Base-by-base conservation (phyloP, 2,797 vertebrate species). In the Carcharodon carcharias region DNA sequence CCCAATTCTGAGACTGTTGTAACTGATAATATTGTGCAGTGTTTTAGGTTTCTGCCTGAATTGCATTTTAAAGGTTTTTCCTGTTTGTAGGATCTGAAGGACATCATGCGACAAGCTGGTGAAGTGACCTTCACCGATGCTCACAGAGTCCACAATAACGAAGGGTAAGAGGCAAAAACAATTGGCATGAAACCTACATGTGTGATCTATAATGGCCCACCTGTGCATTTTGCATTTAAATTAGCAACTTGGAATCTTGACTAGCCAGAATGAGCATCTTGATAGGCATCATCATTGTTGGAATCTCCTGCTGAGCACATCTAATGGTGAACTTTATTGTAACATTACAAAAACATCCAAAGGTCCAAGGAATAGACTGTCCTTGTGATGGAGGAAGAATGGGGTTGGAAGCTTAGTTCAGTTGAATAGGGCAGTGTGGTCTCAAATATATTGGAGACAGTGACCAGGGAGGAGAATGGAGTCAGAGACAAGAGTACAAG, bases 41-140 rank as follows among this genome's bases (percentile, higher is more conserved):
- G 67, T 54, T 12, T n/a, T 73, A 35, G 21, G 45, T 56, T 95
- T 23, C 63, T 73, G 14, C 73, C 63, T 54, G 94, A 56, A 77
- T 14, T 56, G 6, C 12, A 18, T 95, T 35, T 58, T 73, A 71
- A 95, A 54, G 14, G 40, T n/a, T n/a, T 71, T 58, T 95, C 94
- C 69, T 95, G 94, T 95, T 73, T 95, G 12, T 95, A 95, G 94
- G 94, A 95, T 95, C 69, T 95, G 40, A 95, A 95, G 50, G 94
- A 95, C 94, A 95, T 95, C 94, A 95, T 95, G 94, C 94, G 94
- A 31, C 94, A 95, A 23, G 94, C 94, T 73, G 94, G 94, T 95
- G 94, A 95, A 95, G 94, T 95, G 67, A 95, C 94, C 4, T 95
- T 95, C 94, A 95, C 94, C 50, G 94, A 95, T 73, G 94, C 94